Evolutionary conservation across 53 echinoderm and acorn worm species (phyloP), one percentile per base, ranked within the genome.

Genomic region (Paracentrotus lividus): DNA sequence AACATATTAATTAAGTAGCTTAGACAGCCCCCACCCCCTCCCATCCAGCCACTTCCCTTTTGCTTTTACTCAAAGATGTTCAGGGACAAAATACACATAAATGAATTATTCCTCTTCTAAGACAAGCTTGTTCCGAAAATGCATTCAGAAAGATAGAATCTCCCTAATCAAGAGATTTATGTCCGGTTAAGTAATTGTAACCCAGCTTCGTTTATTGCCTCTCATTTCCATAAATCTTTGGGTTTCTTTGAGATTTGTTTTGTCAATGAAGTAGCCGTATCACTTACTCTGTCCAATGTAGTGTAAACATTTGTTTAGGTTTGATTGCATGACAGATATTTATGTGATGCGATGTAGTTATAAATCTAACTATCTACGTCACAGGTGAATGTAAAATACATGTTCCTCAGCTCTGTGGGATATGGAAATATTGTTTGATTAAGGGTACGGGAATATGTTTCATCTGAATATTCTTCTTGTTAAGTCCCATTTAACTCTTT

Each of bases 141-240:
- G 40, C 72, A 72, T 40, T 72, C 72, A 72, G 16, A 72, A 72
- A 72, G 72, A 72, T 18, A 72, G 36, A 36, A 20, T 40, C 40
- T 36, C 36, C 40, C 40, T 7, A 18, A 40, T 47, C 45, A 45
- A 81, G 40, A 76, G 81, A 81, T 81, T 81, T 81, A 81, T 81
- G 49, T 47, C 9, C 81, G 44, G 24, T 81, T 81, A 81, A 81
- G 81, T 81, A 49, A 81, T 81, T 81, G 47, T 81, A 47, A 45
- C 81, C 44, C 47, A 26, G 24, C 26, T 47, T 81, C 26, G 27
- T 81, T 81, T 81, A 15, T 32, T 24, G 12, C 81, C 24, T 9
- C 81, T 47, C 44, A 81, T 81, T 81, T 81, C 81, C 81, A 47
- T 47, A 81, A 81, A 81, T 81, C 26, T 0, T 5, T 16, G 18